Evolutionary conservation across 2,113 vertebrate species (phyloP).

Genomic region (Equus przewalskii): DNA sequence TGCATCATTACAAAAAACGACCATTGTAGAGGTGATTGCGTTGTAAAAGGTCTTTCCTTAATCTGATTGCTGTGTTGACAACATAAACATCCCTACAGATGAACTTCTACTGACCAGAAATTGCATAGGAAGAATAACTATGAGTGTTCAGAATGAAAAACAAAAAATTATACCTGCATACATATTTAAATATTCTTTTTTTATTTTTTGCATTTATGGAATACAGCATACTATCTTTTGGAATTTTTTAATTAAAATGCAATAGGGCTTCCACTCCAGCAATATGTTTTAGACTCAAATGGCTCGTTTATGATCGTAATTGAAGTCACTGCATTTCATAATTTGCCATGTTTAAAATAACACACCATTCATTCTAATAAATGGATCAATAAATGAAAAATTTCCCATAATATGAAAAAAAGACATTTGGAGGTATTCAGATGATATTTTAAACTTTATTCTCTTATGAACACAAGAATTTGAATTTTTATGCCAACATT

Average conservation of each 20-base stretch:
- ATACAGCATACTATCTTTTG: not conserved
- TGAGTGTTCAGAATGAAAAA: not conserved
- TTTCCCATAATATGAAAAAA: not conserved
- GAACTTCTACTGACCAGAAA: not conserved
- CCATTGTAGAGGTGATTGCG: not conserved
- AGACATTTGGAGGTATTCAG: not conserved
- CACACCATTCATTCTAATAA: not conserved
- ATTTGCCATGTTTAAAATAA: constrained; percentile 59
- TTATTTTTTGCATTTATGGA: not conserved
- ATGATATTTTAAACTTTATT: constrained; percentile 7
- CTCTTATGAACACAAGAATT: not conserved
- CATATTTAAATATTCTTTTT: not conserved
- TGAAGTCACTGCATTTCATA: not conserved
- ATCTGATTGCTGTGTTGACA: not conserved
- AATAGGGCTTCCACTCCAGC: not conserved
- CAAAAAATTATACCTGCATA: not conserved
- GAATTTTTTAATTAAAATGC: not conserved
- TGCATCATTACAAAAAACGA: not conserved
- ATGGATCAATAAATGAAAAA: not conserved
- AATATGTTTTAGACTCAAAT: not conserved
- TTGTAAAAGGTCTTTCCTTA: not conserved
- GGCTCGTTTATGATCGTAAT: not conserved
- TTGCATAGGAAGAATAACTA: not conserved
- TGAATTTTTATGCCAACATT: not conserved
- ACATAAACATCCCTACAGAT: not conserved